A percentile compares a stretch with the other conserved stretches of the same genome.
Evolutionary conservation across 2,888 invertebrate species (phyloP).

Genomic region (Mythimna albipuncta): DNA sequence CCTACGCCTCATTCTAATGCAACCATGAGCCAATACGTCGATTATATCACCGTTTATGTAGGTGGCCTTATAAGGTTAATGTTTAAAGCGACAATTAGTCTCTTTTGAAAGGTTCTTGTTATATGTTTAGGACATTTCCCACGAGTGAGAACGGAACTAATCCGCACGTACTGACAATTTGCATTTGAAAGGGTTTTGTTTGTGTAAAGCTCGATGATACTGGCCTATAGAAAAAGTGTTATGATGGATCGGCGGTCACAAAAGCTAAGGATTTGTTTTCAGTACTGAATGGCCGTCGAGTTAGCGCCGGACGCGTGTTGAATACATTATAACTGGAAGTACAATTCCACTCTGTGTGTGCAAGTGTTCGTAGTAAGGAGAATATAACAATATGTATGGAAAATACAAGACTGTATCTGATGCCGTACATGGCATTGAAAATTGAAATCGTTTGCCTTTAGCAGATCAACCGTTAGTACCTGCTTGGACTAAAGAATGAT

Average conservation of each 20-base stretch:
- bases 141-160: conserved; percentile 85
- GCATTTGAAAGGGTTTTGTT: conserved; percentile 89
- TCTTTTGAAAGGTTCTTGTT: conserved; percentile 59
- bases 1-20: conserved; percentile 81
- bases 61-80: conserved; percentile 90
- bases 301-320: conserved; percentile 84
- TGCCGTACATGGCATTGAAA: conserved; percentile 69
- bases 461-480: conserved; percentile 67
- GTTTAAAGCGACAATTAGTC: conserved; percentile 77
- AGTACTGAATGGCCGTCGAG: conserved; percentile 85
- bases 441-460: conserved; percentile 69
- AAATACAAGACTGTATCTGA: conserved; percentile 66
- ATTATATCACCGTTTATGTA: conserved; percentile 89
- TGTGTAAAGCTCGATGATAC: conserved; percentile 85
- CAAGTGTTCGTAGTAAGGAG: conserved; percentile 71
- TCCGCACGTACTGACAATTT: conserved; percentile 88
- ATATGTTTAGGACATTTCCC: conserved; percentile 79
- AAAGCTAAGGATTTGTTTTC: conserved; percentile 88
- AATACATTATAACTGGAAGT: conserved; percentile 82
- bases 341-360: conserved; percentile 71
- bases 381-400: conserved; percentile 72
- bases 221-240: conserved; percentile 86
- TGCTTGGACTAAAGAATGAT: conserved; percentile 13
- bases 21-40: conserved; percentile 82
- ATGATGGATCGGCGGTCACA: conserved; percentile 87